These are phyloP conservation scores for Oreochromis niloticus DNA, from an alignment of 2,113 vertebrate species.

Conservation along the genomic window DNA sequence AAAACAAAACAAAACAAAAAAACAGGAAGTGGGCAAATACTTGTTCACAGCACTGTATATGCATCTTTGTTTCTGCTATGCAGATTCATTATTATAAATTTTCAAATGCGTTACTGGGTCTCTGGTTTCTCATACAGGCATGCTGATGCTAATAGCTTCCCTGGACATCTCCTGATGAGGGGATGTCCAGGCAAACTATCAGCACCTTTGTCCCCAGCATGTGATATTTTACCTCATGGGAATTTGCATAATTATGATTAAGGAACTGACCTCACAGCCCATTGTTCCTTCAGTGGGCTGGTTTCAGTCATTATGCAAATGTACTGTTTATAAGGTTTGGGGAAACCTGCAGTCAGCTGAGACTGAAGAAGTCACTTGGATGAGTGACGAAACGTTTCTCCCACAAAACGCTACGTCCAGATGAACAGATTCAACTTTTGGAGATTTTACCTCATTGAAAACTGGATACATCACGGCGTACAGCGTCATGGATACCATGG, in stretches of 20 bases:
- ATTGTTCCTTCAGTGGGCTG: too few species aligned
- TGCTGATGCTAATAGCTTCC: background rate
- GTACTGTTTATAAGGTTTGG: too few species aligned
- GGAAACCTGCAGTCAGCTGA: too few species aligned
- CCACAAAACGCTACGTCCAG: too few species aligned
- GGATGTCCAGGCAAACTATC: background rate
- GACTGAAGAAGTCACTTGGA: too few species aligned
- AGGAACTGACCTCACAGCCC: too few species aligned
- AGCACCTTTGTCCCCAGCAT: background rate
- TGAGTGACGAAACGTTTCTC: too few species aligned
- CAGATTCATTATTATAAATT: background rate
- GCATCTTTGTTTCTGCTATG: background rate
- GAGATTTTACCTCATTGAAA: slow-evolving; percentile 85
- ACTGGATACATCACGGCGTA: slow-evolving; percentile 99
- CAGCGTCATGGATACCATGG: slow-evolving; percentile 99
- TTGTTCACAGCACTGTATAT: background rate
- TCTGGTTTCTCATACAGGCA: background rate
- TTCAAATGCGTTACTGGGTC: background rate
- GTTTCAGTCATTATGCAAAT: too few species aligned
- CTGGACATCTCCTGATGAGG: background rate
- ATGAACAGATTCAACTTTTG: too few species aligned
- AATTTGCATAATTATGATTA: too few species aligned
- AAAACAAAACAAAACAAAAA: background rate
- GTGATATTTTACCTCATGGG: slow-evolving; percentile 75
- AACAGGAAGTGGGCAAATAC: background rate